phyloP scores from a whole-genome alignment of 2,113 vertebrate species.

The Pseudois nayaur region DNA sequence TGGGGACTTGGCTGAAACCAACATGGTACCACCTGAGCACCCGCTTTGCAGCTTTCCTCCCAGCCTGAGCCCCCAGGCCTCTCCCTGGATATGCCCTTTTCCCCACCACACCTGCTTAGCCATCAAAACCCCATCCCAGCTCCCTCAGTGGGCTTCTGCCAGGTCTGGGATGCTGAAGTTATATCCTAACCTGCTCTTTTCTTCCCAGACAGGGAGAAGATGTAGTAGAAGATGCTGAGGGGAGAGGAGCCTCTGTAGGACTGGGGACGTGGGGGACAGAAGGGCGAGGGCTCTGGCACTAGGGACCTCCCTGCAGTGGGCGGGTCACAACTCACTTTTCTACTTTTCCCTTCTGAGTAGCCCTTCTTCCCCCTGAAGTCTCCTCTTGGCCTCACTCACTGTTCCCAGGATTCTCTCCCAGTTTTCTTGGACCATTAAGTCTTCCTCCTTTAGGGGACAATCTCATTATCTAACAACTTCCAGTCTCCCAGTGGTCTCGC shows the following conservation, averaged over 20 bases:
- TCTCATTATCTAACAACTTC: conserved; percentile 25
- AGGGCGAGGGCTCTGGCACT: background rate
- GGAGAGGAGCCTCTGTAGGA: background rate
- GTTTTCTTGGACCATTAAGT: background rate
- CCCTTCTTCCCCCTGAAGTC: background rate
- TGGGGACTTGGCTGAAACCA: background rate
- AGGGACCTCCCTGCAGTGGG: background rate
- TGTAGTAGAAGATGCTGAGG: background rate
- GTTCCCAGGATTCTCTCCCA: background rate
- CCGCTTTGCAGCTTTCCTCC: background rate
- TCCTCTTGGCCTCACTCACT: background rate
- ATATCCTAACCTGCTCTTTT: background rate
- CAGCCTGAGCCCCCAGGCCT: background rate
- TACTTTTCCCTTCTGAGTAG: background rate
- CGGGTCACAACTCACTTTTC: background rate
- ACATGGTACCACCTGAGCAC: background rate
- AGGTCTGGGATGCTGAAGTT: background rate
- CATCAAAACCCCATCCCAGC: background rate
- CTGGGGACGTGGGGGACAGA: background rate
- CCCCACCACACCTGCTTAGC: background rate
- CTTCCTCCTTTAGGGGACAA: background rate
- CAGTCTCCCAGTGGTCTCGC: conserved; percentile 13
- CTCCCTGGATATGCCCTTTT: background rate
- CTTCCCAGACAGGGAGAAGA: background rate
- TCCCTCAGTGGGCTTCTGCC: background rate